Evolutionary conservation across 2,888 invertebrate genomes (phyloP).

Genomic region (Paralinhomoeus sp.): DNA sequence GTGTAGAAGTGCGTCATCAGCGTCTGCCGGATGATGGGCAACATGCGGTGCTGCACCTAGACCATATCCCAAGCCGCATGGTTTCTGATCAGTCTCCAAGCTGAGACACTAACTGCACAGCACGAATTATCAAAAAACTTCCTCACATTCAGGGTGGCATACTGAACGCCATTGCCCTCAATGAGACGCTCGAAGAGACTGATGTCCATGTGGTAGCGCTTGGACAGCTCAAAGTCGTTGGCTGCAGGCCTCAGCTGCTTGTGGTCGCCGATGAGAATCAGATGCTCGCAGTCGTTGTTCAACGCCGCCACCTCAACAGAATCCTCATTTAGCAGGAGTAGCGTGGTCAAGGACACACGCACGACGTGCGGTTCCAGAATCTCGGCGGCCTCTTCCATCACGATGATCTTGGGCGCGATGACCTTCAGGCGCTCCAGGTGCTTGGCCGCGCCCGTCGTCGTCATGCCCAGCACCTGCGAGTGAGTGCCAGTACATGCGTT

Average conservation of each 20-base stretch:
- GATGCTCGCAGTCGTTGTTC: conserved; percentile 42
- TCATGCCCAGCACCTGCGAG: conserved; percentile 46
- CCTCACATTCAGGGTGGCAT: conserved; percentile 18
- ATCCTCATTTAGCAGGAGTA: too few species aligned
- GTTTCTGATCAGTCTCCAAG: too few species aligned
- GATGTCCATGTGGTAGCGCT: conserved; percentile 43
- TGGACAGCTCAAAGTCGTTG: conserved; percentile 43
- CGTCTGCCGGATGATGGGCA: conserved; percentile 39
- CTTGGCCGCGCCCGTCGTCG: conserved; percentile 51
- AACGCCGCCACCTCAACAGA: too few species aligned
- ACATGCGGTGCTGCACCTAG: conserved; percentile 49
- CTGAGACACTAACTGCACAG: too few species aligned
- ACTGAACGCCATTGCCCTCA: conserved; percentile 37
- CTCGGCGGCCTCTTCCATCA: not conserved
- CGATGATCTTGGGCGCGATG: conserved; percentile 11
- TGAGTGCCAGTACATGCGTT: too few species aligned
- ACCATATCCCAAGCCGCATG: too few species aligned
- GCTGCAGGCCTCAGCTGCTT: conserved; percentile 52
- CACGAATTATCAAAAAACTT: too few species aligned
- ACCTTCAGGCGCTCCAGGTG: conserved; percentile 38
- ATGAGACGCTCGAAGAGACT: conserved; percentile 62
- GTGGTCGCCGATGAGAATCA: conserved; percentile 68
- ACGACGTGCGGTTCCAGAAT: conserved; percentile 15
- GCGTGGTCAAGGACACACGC: too few species aligned
- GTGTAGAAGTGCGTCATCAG: conserved; percentile 45